These are phyloP conservation scores for Aporophyla nigra DNA, from an alignment of 2,888 invertebrate genomes.

Conservation along the genomic window DNA sequence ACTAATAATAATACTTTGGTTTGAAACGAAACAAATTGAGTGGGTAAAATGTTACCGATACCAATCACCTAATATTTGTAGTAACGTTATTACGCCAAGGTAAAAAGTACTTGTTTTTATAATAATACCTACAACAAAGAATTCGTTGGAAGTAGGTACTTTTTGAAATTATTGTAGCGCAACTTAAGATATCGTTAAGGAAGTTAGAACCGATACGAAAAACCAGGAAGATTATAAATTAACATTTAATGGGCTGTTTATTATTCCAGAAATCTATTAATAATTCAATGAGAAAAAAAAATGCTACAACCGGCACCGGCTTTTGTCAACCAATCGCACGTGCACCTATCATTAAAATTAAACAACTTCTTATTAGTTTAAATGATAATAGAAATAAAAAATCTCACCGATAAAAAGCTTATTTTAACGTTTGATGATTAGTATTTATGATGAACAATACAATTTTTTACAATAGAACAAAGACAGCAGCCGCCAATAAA, in stretches of 20 bases:
- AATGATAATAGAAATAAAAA: background rate
- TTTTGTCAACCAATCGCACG: constrained; percentile 71
- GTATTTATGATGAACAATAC: constrained; percentile 35
- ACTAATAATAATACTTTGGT: background rate
- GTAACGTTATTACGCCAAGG: background rate
- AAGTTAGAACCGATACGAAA: constrained; percentile 9
- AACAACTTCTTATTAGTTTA: background rate
- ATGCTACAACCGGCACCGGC: constrained; percentile 66
- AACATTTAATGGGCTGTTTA: constrained; percentile 31
- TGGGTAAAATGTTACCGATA: background rate
- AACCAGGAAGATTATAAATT: constrained; percentile 15
- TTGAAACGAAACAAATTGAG: background rate
- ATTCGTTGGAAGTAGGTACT: constrained; percentile 16
- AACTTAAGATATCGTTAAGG: background rate
- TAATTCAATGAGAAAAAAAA: constrained; percentile 50
- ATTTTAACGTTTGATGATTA: constrained; percentile 15
- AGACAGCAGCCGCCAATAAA: constrained; percentile 59
- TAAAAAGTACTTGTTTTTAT: background rate
- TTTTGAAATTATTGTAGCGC: constrained; percentile 5
- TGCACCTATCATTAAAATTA: constrained; percentile 39
- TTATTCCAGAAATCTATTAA: constrained; percentile 34
- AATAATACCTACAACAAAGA: background rate
- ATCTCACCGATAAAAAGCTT: constrained; percentile 51
- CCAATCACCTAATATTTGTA: background rate
- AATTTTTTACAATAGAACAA: constrained; percentile 48